Evolutionary conservation across 1,140 invertebrate genomes (phyloP), one percentile per base, ranked within the genome.

Genomic region (Micrasema longulum): DNA sequence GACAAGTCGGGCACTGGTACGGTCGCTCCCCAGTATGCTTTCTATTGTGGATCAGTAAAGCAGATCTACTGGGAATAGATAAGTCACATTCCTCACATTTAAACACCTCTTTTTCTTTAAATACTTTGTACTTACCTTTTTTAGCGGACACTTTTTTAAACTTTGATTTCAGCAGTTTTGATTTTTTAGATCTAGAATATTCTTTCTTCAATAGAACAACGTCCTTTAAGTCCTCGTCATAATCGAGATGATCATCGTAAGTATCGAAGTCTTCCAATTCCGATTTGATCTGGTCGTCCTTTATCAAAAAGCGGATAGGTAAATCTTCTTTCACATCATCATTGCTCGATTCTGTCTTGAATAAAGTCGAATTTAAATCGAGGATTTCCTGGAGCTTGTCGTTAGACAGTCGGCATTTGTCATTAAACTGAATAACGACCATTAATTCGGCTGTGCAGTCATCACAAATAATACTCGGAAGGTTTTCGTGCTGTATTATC

Each of bases 1-100:
- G 23, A 35, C 76, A 75, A 10, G 71, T 41, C 5, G 43, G n/a
- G 67, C 77, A 76, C 31, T 74, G 52, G 52, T 64, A 75, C 3
- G 73, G 75, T 68, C 60, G 68, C 63, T 77, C 70, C 7, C 75
- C 71, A 1, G 74, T 73, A 55, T 76, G 72, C 20, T n/a, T 52
- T 50, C 60, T 71, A 5, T 53, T 35, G 26, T 75, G 73, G 12
- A 66, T 65, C 2, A 38, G 26, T 31, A 69, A 55, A 16, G 70
- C 70, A 10, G 62, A 68, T 45, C 20, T 68, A 45, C 35, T 53
- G 9, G 6, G n/a, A 26, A 50, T 55, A 1, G 10, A 20, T 9
- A 52, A 23, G 12, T 43, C 31, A 41, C 65, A 68, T 20, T 60
- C 23, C 10, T 16, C 26, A 10, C 52, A 55, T 31, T 31, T 31